Percentiles rank a stretch among this genome's conserved stretches.
phyloP scores from a whole-genome alignment of 2,797 vertebrate genomes.

The Darevskia nairensis region DNA sequence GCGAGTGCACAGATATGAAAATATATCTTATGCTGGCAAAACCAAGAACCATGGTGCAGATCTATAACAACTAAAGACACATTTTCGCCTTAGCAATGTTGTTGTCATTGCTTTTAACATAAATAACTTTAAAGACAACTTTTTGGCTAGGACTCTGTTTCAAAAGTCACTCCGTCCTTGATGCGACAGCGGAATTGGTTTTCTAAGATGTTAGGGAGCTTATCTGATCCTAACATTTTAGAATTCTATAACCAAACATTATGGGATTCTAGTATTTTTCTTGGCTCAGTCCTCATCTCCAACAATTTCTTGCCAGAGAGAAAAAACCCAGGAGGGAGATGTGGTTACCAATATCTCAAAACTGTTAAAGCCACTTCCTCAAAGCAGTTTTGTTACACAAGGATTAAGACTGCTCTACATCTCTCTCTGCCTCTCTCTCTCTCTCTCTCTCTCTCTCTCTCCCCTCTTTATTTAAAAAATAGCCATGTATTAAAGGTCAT shows the following conservation, averaged over 20 bases:
- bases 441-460: too few species aligned
- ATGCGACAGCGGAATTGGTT: neutral
- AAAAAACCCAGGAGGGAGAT: slow-evolving; percentile 6
- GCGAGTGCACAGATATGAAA: neutral
- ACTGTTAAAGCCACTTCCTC: slow-evolving; percentile 40
- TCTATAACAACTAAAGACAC: neutral
- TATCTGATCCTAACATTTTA: neutral
- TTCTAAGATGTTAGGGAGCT: accelerated
- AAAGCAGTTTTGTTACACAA: neutral
- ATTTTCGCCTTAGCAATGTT: neutral
- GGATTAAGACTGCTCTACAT: neutral
- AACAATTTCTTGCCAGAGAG: neutral
- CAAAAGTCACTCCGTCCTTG: neutral
- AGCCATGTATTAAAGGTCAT: too few species aligned
- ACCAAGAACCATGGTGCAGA: neutral
- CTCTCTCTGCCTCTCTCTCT: too few species aligned
- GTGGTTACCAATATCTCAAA: slow-evolving; percentile 33
- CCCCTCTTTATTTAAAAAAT: accelerated
- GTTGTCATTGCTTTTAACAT: too few species aligned
- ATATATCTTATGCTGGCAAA: neutral
- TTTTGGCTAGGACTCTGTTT: neutral
- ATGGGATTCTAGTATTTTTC: neutral
- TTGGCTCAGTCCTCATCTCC: neutral
- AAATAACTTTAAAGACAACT: neutral
- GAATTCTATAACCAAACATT: slow-evolving; percentile 11